phyloP scores from a whole-genome alignment of 2,888 invertebrate species.

The Cheiracanthium punctorium region DNA sequence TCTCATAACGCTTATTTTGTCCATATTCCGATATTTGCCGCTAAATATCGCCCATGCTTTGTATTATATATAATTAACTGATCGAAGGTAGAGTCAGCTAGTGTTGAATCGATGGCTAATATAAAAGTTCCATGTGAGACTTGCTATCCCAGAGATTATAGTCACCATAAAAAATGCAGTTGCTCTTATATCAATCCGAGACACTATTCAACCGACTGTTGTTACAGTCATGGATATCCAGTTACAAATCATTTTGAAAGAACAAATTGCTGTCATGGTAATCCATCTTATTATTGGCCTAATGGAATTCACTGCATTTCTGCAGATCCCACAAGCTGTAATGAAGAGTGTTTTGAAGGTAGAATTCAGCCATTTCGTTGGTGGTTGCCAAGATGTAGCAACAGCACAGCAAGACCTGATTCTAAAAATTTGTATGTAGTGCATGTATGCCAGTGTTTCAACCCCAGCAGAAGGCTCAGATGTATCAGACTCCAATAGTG shows the following conservation, averaged over 20 bases:
- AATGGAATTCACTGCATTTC: neutral
- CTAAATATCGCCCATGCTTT: too few species aligned
- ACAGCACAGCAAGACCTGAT: neutral
- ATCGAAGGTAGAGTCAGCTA: too few species aligned
- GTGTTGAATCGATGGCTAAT: too few species aligned
- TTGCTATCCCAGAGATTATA: neutral
- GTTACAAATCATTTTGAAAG: constrained; percentile 4
- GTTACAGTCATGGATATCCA: constrained; percentile 18
- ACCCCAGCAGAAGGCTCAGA: constrained; percentile 7
- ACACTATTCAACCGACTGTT: neutral
- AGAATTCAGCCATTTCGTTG: neutral
- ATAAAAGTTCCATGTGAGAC: neutral
- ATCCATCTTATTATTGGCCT: neutral
- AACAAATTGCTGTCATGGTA: constrained; percentile 13
- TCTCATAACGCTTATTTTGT: too few species aligned
- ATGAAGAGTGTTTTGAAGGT: neutral
- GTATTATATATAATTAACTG: too few species aligned
- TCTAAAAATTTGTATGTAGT: constrained; percentile 1
- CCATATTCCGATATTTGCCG: too few species aligned
- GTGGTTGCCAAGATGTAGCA: neutral
- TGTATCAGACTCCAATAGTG: constrained; percentile 12
- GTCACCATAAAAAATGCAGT: neutral
- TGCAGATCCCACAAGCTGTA: neutral
- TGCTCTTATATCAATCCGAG: neutral
- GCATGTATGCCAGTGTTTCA: constrained; percentile 24